Percentiles rank a stretch among this genome's conserved stretches.
These are phyloP conservation scores for Microcebus griseorufus DNA, from an alignment of 2,113 vertebrate genomes.

Conservation along the genomic window DNA sequence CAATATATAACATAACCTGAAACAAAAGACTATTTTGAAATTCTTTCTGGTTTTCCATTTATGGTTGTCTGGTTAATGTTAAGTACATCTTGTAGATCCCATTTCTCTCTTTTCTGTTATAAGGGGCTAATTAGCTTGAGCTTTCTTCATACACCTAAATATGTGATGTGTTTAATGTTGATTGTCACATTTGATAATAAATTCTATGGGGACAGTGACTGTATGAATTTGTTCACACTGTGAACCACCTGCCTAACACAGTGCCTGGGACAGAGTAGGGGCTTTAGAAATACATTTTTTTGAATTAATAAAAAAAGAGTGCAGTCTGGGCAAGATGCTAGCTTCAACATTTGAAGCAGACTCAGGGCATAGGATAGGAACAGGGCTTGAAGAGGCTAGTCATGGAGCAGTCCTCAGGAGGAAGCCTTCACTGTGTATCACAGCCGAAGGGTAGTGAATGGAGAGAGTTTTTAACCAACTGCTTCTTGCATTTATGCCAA, in stretches of 20 bases:
- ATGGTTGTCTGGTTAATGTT: not conserved
- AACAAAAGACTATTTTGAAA: not conserved
- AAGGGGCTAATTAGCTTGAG: not conserved
- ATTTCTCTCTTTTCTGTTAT: not conserved
- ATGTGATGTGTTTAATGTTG: not conserved
- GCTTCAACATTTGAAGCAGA: not conserved
- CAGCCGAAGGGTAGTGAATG: not conserved
- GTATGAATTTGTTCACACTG: no score
- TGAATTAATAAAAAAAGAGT: not conserved
- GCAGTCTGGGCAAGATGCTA: not conserved
- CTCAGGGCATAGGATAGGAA: not conserved
- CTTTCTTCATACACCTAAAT: not conserved
- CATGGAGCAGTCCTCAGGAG: not conserved
- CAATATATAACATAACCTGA: not conserved
- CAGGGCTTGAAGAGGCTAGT: not conserved
- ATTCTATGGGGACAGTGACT: no score
- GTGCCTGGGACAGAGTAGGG: no score
- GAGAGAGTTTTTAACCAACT: not conserved
- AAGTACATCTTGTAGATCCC: not conserved
- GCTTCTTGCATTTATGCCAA: not conserved
- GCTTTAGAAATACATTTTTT: not conserved
- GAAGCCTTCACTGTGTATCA: not conserved
- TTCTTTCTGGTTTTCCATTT: not conserved
- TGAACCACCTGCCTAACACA: no score
- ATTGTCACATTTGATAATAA: no score